phyloP scores from a whole-genome alignment of 2,888 invertebrate genomes.

The Melanotus villosus region DNA sequence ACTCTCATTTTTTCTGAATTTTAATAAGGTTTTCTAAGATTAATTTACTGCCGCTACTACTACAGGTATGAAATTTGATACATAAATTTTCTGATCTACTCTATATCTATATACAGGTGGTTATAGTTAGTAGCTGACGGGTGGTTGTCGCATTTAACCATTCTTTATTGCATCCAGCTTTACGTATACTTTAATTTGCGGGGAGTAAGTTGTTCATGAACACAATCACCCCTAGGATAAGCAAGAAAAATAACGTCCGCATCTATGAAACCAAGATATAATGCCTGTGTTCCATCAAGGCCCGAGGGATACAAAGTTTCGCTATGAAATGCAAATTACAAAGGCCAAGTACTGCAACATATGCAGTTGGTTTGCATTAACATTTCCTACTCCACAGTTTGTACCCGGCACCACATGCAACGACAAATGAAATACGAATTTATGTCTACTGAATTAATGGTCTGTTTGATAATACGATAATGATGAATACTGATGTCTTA shows the following conservation, averaged over 20 bases:
- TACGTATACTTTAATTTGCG: conserved; percentile 28
- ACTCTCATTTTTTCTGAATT: too few relatives aligned
- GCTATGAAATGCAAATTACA: conserved; percentile 4
- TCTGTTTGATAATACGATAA: neutral
- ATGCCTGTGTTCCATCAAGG: neutral
- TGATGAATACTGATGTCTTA: too few relatives aligned
- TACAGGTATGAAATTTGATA: neutral
- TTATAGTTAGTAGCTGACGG: neutral
- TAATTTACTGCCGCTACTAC: too few relatives aligned
- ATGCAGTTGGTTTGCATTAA: conserved; percentile 1
- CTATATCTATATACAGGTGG: neutral
- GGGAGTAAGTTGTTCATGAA: conserved; percentile 4
- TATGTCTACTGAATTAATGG: neutral
- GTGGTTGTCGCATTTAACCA: conserved; percentile 23
- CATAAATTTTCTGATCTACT: conserved; percentile 4
- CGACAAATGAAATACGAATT: neutral
- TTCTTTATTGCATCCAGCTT: conserved; percentile 19
- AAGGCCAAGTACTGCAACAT: neutral
- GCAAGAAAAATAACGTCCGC: conserved; percentile 29
- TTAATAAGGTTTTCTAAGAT: too few relatives aligned
- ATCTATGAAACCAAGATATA: neutral
- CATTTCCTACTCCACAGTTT: neutral
- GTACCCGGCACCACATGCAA: neutral
- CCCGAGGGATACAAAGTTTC: neutral
- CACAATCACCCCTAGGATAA: conserved; percentile 13